Percentiles rank a stretch among this genome's conserved stretches.
phyloP scores from a whole-genome alignment of 2,888 invertebrate species.

The Caenorhabditis panamensis region DNA sequence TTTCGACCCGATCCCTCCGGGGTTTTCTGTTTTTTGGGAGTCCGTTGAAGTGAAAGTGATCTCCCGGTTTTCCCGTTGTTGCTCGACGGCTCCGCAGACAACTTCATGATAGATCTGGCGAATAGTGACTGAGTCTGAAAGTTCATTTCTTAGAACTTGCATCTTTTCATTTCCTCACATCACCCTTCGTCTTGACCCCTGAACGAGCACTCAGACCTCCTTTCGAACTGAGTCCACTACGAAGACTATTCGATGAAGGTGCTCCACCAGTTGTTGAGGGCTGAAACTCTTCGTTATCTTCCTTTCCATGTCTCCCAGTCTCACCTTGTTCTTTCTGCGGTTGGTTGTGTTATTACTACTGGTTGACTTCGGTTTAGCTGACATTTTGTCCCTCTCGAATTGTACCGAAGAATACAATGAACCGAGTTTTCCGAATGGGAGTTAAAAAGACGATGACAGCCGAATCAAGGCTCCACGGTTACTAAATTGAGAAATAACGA shows the following conservation, averaged over 20 bases:
- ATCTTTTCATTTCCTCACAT: neutral
- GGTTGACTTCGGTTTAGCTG: neutral
- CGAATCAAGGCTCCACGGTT: too few relatives aligned
- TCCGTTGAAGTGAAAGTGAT: neutral
- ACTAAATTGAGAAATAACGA: too few relatives aligned
- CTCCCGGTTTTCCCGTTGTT: neutral
- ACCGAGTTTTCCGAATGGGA: neutral
- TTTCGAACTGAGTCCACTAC: too few relatives aligned
- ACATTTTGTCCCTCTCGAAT: conserved; percentile 1
- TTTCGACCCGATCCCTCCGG: neutral
- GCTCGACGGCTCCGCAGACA: neutral
- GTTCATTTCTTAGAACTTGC: neutral
- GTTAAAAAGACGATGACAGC: too few relatives aligned
- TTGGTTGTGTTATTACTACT: neutral
- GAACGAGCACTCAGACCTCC: neutral
- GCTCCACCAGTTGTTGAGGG: neutral
- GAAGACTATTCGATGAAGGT: neutral
- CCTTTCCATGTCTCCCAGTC: neutral
- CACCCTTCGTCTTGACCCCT: neutral
- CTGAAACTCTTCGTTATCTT: neutral
- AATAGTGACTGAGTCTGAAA: neutral
- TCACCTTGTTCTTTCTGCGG: neutral
- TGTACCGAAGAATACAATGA: conserved; percentile 12
- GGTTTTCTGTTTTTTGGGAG: neutral
- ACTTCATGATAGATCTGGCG: neutral